A percentile compares a stretch with the other conserved stretches of the same genome.
These are phyloP conservation scores for Megastigmus dorsalis DNA, from an alignment of 2,888 invertebrate species.

Conservation along the genomic window DNA sequence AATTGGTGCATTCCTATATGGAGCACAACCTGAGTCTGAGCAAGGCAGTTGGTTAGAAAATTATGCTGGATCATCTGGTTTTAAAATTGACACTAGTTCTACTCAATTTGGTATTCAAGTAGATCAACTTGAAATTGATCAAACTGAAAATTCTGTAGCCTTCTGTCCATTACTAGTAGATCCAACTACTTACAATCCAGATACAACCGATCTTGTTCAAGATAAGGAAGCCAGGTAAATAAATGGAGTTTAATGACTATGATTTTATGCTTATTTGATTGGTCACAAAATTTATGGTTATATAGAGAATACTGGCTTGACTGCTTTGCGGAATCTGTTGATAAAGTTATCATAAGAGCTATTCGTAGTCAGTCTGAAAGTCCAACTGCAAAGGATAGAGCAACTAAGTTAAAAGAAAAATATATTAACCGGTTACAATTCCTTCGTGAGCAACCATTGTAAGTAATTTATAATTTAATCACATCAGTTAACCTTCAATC, in stretches of 20 bases:
- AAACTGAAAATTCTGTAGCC: slow-evolving; percentile 76
- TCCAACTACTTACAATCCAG: slow-evolving; percentile 89
- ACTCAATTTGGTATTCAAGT: slow-evolving; percentile 71
- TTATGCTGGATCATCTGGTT: slow-evolving; percentile 80
- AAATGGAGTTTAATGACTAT: slow-evolving; percentile 16
- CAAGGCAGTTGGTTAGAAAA: slow-evolving; percentile 82
- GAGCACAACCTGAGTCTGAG: slow-evolving; percentile 78
- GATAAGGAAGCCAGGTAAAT: slow-evolving; percentile 87
- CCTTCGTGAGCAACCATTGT: slow-evolving; percentile 87
- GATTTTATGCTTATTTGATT: neutral
- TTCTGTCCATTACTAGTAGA: slow-evolving; percentile 86
- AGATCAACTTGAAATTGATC: slow-evolving; percentile 73
- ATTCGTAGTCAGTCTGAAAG: slow-evolving; percentile 85
- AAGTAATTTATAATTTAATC: slow-evolving; percentile 72
- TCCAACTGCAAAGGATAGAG: slow-evolving; percentile 85
- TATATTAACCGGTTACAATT: slow-evolving; percentile 87
- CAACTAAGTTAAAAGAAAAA: slow-evolving; percentile 87
- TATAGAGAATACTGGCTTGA: slow-evolving; percentile 89
- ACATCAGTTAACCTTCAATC: too few relatives aligned
- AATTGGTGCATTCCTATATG: slow-evolving; percentile 82
- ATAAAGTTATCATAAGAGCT: slow-evolving; percentile 90
- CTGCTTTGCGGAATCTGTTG: slow-evolving; percentile 90
- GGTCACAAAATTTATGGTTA: slow-evolving; percentile 31
- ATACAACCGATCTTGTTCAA: slow-evolving; percentile 91
- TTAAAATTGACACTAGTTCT: slow-evolving; percentile 75